Evolutionary conservation across 1,140 invertebrate species (phyloP).

Genomic region (Oryzaephilus surinamensis): DNA sequence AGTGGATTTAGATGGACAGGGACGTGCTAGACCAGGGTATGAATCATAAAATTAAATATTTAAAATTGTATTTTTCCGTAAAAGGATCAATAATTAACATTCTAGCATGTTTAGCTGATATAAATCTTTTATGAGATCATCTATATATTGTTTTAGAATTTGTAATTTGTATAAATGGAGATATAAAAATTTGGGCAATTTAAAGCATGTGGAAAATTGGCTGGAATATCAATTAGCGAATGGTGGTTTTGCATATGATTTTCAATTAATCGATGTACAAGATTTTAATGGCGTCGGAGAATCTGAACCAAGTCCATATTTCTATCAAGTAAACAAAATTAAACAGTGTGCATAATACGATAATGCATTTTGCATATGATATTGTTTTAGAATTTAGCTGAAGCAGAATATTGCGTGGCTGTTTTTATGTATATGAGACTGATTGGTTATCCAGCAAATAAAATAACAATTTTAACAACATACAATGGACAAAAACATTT

Average conservation of each 20-base stretch:
- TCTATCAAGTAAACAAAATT: constrained; percentile 71
- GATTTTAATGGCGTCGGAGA: constrained; percentile 97
- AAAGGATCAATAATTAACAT: too few relatives aligned
- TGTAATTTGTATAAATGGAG: constrained; percentile 96
- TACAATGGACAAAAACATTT: constrained; percentile 99
- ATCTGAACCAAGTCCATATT: constrained; percentile 95
- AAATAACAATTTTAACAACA: constrained; percentile 72
- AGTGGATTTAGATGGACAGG: constrained; percentile 95
- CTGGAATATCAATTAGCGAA: constrained; percentile 85
- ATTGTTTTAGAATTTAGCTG: constrained; percentile 78
- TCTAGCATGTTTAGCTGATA: too few relatives aligned
- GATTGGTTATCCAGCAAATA: constrained; percentile 92
- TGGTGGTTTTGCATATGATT: constrained; percentile 86
- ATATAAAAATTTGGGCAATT: constrained; percentile 89
- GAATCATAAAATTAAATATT: too few relatives aligned
- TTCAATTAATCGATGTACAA: constrained; percentile 93
- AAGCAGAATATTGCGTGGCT: constrained; percentile 97
- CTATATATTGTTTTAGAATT: constrained; percentile 54
- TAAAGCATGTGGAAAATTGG: constrained; percentile 72
- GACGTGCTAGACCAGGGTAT: constrained; percentile 79
- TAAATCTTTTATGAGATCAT: too few relatives aligned
- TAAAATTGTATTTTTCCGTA: too few relatives aligned
- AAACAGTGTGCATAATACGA: neutral
- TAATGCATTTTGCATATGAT: constrained; percentile 7
- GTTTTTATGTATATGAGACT: constrained; percentile 99